Evolutionary conservation across 1,140 invertebrate species (phyloP).

Genomic region (Apis florea): DNA sequence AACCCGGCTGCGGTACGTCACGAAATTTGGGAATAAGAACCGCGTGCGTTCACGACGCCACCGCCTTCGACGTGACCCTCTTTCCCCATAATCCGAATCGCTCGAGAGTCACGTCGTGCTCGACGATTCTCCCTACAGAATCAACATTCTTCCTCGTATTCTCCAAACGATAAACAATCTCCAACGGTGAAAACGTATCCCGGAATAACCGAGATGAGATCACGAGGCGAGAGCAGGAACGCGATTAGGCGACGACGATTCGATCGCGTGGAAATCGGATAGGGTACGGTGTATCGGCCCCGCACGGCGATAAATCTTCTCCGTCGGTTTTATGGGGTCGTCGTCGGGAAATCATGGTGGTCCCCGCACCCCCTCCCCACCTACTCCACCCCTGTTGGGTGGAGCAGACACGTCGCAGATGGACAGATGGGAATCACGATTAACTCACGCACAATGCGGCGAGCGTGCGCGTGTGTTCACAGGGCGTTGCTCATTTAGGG

Average conservation of each 20-base stretch:
- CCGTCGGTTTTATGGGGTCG: constrained; percentile 63
- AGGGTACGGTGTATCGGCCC: constrained; percentile 19
- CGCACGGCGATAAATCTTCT: constrained; percentile 66
- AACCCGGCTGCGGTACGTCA: not conserved
- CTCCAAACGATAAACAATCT: constrained; percentile 4
- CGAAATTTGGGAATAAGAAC: not conserved
- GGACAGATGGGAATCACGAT: constrained; percentile 74
- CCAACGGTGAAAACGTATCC: not conserved
- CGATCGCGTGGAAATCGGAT: constrained; percentile 57
- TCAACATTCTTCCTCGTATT: not conserved
- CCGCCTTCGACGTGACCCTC: constrained; percentile 24
- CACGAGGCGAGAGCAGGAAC: not conserved
- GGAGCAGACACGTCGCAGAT: constrained; percentile 48
- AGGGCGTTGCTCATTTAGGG: constrained; percentile 77
- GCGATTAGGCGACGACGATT: constrained; percentile 10
- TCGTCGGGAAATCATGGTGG: constrained; percentile 72
- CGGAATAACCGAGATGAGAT: not conserved
- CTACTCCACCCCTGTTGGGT: constrained; percentile 5
- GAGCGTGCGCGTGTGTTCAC: constrained; percentile 8
- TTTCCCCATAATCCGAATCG: not conserved
- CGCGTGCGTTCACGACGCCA: not conserved
- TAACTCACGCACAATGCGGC: constrained; percentile 61
- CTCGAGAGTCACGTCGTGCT: not conserved
- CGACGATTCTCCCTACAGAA: not conserved
- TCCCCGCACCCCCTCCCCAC: constrained; percentile 51